phyloP scores from a whole-genome alignment of 2,888 invertebrate genomes.

The Patella pellucida region DNA sequence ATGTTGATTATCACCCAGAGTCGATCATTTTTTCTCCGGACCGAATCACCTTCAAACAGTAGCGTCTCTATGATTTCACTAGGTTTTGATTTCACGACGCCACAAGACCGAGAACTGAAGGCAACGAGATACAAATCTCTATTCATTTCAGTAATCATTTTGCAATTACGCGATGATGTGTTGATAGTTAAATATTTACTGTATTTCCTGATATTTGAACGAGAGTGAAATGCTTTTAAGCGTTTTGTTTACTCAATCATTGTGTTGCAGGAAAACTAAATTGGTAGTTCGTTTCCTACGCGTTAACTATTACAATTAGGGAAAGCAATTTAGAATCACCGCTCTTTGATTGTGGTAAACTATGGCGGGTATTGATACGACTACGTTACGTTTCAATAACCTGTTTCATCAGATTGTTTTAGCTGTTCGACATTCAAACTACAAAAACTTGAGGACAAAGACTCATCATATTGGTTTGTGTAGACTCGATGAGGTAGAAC shows the following conservation, averaged over 20 bases:
- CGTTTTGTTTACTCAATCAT: slow-evolving; percentile 28
- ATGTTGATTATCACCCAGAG: too few relatives aligned
- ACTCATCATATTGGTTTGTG: too few relatives aligned
- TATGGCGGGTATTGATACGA: neutral
- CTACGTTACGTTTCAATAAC: neutral
- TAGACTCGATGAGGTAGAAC: too few relatives aligned
- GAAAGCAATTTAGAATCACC: slow-evolving; percentile 20
- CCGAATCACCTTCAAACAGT: too few relatives aligned
- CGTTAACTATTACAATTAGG: slow-evolving; percentile 27
- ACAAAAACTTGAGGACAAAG: too few relatives aligned
- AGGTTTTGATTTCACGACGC: slow-evolving; percentile 5
- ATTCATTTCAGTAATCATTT: slow-evolving; percentile 17
- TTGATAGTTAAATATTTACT: slow-evolving; percentile 34
- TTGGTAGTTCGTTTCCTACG: slow-evolving; percentile 33
- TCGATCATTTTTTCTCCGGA: too few relatives aligned
- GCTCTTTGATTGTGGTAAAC: slow-evolving; percentile 2
- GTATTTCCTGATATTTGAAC: slow-evolving; percentile 28
- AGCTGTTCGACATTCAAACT: too few relatives aligned
- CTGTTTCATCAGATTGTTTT: too few relatives aligned
- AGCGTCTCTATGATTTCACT: neutral
- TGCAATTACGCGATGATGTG: slow-evolving; percentile 23
- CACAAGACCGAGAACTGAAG: neutral
- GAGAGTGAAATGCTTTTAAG: slow-evolving; percentile 33
- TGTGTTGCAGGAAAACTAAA: slow-evolving; percentile 36
- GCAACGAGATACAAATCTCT: slow-evolving; percentile 15